phyloP scores from a whole-genome alignment of 2,888 invertebrate species.

The Epirrita christyi region DNA sequence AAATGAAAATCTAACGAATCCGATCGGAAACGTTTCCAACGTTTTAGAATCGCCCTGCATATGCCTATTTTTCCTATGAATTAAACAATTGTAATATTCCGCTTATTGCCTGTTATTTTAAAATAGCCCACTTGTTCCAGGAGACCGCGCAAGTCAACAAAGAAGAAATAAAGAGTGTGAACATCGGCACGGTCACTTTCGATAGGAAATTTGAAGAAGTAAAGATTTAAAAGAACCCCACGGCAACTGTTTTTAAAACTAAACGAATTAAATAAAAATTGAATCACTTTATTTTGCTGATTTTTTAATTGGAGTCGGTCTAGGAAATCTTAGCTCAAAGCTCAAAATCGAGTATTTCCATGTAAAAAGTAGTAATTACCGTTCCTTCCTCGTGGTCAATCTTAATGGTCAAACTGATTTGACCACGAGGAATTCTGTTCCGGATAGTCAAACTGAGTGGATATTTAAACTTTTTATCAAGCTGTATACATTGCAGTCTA shows the following conservation, averaged over 20 bases:
- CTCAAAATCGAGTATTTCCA: no score
- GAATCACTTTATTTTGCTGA: slow-evolving; percentile 17
- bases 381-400: no score
- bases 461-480: no score
- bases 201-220: slow-evolving; percentile 79
- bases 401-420: no score
- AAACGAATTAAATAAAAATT: slow-evolving; percentile 33
- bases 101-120: slow-evolving; percentile 4
- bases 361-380: no score
- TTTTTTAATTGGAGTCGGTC: slow-evolving; percentile 1
- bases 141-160: slow-evolving; percentile 67
- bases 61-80: not conserved
- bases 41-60: no score
- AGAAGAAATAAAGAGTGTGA: slow-evolving; percentile 77
- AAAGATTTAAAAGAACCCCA: slow-evolving; percentile 50
- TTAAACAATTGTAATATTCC: not conserved
- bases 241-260: slow-evolving; percentile 9
- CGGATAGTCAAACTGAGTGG: no score
- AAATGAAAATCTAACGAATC: no score
- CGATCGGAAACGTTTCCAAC: no score
- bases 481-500: no score
- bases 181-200: slow-evolving; percentile 75
- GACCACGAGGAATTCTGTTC: no score
- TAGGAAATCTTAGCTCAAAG: no score
- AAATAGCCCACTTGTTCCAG: slow-evolving; percentile 50